A percentile compares a stretch with the other conserved stretches of the same genome.
phyloP scores from a whole-genome alignment of 2,888 invertebrate species.

The Laothoe populi region DNA sequence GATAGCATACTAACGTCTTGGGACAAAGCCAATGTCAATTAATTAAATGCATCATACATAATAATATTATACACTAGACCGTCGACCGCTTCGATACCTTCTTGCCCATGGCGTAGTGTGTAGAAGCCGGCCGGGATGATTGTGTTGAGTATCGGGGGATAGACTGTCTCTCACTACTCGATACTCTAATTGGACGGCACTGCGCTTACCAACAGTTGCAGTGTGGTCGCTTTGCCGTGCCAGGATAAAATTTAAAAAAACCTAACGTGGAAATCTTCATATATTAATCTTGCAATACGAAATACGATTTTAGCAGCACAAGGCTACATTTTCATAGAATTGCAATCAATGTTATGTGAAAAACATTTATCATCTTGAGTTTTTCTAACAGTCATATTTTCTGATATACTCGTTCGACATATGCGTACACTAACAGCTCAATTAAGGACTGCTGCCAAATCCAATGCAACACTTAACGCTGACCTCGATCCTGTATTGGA shows the following conservation, averaged over 20 bases:
- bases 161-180: too few relatives aligned
- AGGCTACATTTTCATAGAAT: neutral
- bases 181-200: too few relatives aligned
- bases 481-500: conserved; percentile 77
- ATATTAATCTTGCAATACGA: neutral
- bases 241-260: too few relatives aligned
- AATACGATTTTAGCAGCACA: neutral
- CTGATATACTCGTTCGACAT: conserved; percentile 5
- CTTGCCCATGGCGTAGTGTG: too few relatives aligned
- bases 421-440: conserved; percentile 60
- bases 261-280: neutral
- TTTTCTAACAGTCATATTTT: neutral
- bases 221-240: too few relatives aligned
- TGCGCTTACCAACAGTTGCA: too few relatives aligned
- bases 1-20: conserved; percentile 19
- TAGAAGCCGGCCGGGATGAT: too few relatives aligned
- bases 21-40: conserved; percentile 16
- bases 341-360: too few relatives aligned
- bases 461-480: conserved; percentile 70
- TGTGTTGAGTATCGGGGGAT: too few relatives aligned
- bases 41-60: conserved; percentile 20
- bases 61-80: too few relatives aligned
- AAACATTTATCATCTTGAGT: neutral
- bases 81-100: too few relatives aligned
- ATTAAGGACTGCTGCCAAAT: conserved; percentile 71